A percentile compares a stretch with the other conserved stretches of the same genome.
Evolutionary conservation across 2,113 vertebrate genomes (phyloP).

Genomic region (Pterocles burchelli): DNA sequence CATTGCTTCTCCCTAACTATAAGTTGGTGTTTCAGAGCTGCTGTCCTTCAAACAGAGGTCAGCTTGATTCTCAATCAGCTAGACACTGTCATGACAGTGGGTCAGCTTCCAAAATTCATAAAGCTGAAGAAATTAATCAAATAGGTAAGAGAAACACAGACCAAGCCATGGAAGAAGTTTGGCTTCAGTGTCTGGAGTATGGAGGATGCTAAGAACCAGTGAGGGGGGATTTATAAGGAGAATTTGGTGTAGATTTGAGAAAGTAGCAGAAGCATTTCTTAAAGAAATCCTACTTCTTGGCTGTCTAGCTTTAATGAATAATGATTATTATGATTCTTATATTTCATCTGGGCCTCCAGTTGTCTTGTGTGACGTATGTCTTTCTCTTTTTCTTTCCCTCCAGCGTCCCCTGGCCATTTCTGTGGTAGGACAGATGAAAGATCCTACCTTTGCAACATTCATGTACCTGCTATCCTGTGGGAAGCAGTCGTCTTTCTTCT

Average conservation of each 20-base stretch:
- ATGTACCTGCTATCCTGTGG: conserved; percentile 86
- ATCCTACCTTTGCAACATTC: conserved; percentile 90
- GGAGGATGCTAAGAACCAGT: neutral
- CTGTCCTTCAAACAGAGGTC: neutral
- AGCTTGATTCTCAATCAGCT: neutral
- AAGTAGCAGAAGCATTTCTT: neutral
- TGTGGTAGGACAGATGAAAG: conserved; percentile 90
- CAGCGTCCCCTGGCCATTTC: conserved; percentile 88
- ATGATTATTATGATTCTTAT: neutral
- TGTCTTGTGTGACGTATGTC: neutral
- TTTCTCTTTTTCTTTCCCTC: neutral
- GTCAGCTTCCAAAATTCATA: neutral
- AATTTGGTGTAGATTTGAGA: neutral
- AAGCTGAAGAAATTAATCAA: neutral
- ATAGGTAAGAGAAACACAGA: neutral
- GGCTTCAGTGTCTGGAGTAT: neutral
- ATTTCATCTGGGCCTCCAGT: neutral
- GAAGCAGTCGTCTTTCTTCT: conserved; percentile 87
- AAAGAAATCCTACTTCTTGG: neutral
- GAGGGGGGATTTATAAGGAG: neutral
- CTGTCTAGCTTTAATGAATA: neutral
- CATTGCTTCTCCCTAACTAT: neutral
- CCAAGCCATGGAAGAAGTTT: neutral
- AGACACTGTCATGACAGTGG: neutral
- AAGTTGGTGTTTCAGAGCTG: neutral